Conservation (phyloP, 2,888 invertebrate genomes). For the Carabus problematicus region DNA sequence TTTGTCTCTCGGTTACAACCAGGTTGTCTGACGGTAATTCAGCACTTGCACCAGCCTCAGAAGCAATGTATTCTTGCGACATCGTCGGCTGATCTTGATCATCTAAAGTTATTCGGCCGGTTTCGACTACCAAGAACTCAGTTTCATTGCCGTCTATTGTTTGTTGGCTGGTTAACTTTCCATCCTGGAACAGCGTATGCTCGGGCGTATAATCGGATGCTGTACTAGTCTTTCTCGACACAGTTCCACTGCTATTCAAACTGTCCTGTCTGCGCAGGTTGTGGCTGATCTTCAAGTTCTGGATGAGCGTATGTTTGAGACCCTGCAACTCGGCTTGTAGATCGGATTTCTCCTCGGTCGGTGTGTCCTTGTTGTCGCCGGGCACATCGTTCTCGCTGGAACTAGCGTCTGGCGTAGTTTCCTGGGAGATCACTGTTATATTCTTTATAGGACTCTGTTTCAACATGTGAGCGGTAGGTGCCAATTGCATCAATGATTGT, state of each 20-base stretch:
- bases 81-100: not conserved
- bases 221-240: conserved; percentile 66
- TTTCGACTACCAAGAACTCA: conserved; percentile 23
- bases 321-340: conserved; percentile 22
- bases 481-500: conserved; percentile 54
- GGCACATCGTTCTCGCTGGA: conserved; percentile 30
- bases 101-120: not conserved
- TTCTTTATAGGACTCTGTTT: conserved; percentile 50
- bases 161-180: conserved; percentile 45
- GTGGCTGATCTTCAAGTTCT: conserved; percentile 36
- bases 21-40: not conserved
- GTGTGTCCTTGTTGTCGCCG: conserved; percentile 5
- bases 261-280: conserved; percentile 56
- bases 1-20: not conserved
- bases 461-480: conserved; percentile 42
- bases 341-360: conserved; percentile 24
- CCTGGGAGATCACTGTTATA: conserved; percentile 48
- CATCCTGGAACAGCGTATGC: conserved; percentile 58
- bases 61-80: not conserved
- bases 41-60: not conserved
- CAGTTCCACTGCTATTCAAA: conserved; percentile 58
- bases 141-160: conserved; percentile 43
- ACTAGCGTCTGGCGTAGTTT: conserved; percentile 43
- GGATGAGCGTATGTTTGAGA: conserved; percentile 31
- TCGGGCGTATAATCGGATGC: conserved; percentile 67